Conservation (phyloP, 2,113 vertebrate genomes). For the Hippocampus guttulatus region DNA sequence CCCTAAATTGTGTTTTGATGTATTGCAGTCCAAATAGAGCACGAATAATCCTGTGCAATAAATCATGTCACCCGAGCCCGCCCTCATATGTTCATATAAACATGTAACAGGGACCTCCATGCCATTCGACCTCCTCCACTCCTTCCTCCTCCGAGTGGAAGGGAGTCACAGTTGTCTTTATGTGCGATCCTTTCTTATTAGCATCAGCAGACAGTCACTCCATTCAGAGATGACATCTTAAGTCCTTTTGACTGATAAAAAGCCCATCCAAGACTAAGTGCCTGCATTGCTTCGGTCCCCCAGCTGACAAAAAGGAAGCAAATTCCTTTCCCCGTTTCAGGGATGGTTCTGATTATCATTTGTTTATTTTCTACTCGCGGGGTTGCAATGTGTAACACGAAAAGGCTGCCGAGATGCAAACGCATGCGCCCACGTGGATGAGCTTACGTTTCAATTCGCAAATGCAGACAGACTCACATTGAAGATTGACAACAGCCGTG, state of each 20-base stretch:
- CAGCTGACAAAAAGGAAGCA: conserved; percentile 8
- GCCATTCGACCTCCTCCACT: conserved; percentile 4
- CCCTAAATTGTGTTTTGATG: neutral
- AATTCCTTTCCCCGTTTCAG: neutral
- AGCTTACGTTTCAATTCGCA: too few species aligned
- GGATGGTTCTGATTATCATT: conserved; percentile 6
- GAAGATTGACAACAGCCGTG: too few species aligned
- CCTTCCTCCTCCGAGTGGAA: conserved; percentile 1
- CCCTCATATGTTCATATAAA: conserved; percentile 13
- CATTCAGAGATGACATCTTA: conserved; percentile 39
- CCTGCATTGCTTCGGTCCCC: conserved; percentile 10
- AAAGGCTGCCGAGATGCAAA: too few species aligned
- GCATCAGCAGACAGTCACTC: conserved; percentile 50
- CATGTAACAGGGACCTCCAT: conserved; percentile 2
- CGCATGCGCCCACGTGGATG: too few species aligned
- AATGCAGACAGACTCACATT: too few species aligned
- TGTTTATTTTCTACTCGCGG: neutral
- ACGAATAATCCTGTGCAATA: neutral
- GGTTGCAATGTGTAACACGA: too few species aligned
- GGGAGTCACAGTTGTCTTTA: conserved; percentile 56
- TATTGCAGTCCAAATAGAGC: neutral
- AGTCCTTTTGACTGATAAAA: conserved; percentile 37
- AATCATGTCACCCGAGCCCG: neutral
- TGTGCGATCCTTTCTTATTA: conserved; percentile 44
- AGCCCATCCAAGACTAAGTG: conserved; percentile 19